phyloP scores from a whole-genome alignment of 2,888 invertebrate genomes.

The Drosophila tanythrix region DNA sequence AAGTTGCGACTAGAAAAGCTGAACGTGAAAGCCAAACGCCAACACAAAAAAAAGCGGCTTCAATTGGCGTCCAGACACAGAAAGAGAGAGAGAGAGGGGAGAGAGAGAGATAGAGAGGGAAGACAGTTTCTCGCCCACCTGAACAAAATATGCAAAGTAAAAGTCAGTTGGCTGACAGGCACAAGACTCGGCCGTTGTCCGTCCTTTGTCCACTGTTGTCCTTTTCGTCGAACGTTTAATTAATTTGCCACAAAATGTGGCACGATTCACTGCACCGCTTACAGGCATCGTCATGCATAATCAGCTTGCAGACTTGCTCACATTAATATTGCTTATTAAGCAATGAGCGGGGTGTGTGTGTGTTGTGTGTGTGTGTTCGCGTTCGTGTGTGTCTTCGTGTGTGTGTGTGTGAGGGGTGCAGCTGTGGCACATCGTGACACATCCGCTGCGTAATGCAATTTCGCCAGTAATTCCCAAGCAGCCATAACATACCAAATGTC shows the following conservation, averaged over 20 bases:
- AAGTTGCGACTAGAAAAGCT: constrained; percentile 49
- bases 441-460: constrained; percentile 54
- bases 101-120: not conserved
- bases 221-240: constrained; percentile 63
- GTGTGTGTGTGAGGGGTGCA: not conserved
- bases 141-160: constrained; percentile 57
- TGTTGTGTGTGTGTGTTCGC: not conserved
- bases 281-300: constrained; percentile 57
- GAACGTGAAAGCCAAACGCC: constrained; percentile 77
- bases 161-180: constrained; percentile 78
- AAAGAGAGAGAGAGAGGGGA: not conserved
- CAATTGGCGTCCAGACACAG: not conserved
- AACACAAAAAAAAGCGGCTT: constrained; percentile 36
- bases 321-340: constrained; percentile 60
- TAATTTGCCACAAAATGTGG: constrained; percentile 78
- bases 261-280: constrained; percentile 44
- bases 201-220: constrained; percentile 37
- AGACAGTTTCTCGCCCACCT: constrained; percentile 37
- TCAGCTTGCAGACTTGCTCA: constrained; percentile 51
- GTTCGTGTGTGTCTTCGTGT: not conserved
- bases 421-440: constrained; percentile 42
- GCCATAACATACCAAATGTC: constrained; percentile 51
- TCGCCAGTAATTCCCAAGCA: constrained; percentile 41
- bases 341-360: constrained; percentile 18
- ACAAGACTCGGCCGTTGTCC: constrained; percentile 18